These are phyloP conservation scores for Apamea monoglypha DNA, from an alignment of 2,888 invertebrate species.

Conservation along the genomic window DNA sequence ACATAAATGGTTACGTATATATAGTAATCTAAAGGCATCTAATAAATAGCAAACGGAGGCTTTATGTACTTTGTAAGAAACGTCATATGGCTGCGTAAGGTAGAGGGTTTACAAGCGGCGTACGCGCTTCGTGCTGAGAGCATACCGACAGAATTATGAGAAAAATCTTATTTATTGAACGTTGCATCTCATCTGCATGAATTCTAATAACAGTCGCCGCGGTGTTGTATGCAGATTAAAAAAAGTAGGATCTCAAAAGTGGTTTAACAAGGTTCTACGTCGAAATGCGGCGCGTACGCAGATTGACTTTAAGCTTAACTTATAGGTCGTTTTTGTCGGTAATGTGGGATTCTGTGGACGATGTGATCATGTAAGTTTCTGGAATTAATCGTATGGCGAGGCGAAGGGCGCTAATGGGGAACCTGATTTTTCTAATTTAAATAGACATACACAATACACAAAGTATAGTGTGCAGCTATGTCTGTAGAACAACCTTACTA, in stretches of 20 bases:
- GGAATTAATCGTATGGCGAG: constrained; percentile 22
- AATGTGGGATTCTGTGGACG: constrained; percentile 24
- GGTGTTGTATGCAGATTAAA: constrained; percentile 48
- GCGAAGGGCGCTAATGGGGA: neutral
- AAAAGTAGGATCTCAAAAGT: constrained; percentile 41
- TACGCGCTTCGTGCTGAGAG: constrained; percentile 31
- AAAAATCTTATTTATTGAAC: constrained; percentile 53
- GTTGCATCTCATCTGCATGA: constrained; percentile 42
- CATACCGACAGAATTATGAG: constrained; percentile 39
- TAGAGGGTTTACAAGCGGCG: constrained; percentile 45
- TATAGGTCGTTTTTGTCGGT: constrained; percentile 41
- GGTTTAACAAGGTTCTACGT: constrained; percentile 43
- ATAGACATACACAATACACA: neutral
- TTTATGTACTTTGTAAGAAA: constrained; percentile 46
- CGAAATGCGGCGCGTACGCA: constrained; percentile 23
- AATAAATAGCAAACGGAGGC: constrained; percentile 49
- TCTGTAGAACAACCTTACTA: neutral
- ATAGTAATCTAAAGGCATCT: constrained; percentile 37
- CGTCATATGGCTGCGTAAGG: constrained; percentile 47
- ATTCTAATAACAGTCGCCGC: constrained; percentile 39
- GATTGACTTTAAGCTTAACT: constrained; percentile 54
- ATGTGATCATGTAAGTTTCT: constrained; percentile 21
- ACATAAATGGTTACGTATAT: constrained; percentile 30
- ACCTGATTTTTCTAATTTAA: constrained; percentile 25
- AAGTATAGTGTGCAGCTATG: neutral